Base-by-base conservation (phyloP, 2,113 vertebrate species). In the Suncus etruscus region DNA sequence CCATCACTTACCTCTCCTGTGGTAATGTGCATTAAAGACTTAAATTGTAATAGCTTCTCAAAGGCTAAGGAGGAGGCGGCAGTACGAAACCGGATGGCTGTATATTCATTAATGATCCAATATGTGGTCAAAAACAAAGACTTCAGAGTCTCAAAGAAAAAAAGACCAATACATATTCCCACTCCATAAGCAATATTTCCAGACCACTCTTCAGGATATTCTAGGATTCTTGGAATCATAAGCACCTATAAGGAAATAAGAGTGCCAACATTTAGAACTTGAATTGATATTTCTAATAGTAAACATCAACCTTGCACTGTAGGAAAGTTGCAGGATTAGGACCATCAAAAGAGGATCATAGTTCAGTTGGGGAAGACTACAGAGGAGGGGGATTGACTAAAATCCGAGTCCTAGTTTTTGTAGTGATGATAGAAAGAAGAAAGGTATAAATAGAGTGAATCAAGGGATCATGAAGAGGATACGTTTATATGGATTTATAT, bases 211-310 rank as follows among this genome's bases (percentile, higher is more conserved):
- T 63, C 16, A 0, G 82, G 24, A 16, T 87, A 90, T 15, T 95
- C 88, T 27, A 96, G 94, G 50, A 95, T 91, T 91, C 29, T 90
- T 31, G 93, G 91, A 16, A 94, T 7, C 50, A 96, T 0, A 54
- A 96, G 32, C 48, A 31, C 1, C 95, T 95, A 22, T 18, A 63
- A 93, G 9, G 4, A 74, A 58, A 39, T 8, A 14, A 22, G 75
- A 70, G 45, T 78, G n/a, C 54, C 6, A 47, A 22, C 27, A 11
- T 9, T 51, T 16, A 7, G 47, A 14, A 48, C 11, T 27, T 16
- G 11, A 3, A 6, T 22, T 22, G 48, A 47, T 10, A 27, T 8
- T 76, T 69, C 25, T 25, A 65, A 20, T 12, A 20, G 48, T 11
- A 58, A 7, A 10, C 1, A 10, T 8, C 48, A 47, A 11, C 20